Evolutionary conservation across 2,888 invertebrate species (phyloP), one percentile per base, ranked within the genome.

Genomic region (Metellina segmentata): DNA sequence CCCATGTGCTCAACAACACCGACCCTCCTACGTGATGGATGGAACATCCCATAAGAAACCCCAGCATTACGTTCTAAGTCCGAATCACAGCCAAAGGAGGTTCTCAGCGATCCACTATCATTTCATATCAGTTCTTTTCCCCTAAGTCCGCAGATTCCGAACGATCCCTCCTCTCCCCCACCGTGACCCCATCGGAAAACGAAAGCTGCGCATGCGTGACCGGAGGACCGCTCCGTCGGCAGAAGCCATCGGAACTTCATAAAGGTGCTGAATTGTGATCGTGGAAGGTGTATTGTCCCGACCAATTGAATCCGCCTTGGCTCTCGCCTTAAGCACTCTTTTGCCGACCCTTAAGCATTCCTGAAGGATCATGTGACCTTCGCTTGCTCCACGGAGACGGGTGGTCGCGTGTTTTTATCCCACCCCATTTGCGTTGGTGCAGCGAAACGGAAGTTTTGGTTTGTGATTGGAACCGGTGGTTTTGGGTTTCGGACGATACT

Each of bases 181-280:
- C 4, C 9, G 61, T 61, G 8, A 8, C 61, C 61, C 9, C 34
- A 34, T 34, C 11, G 34, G 77, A 19, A 19, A 51, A 9, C 77
- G n/a, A 16, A 34, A 34, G 19, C 0, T 20, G 61, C 79, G 79
- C 79, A 69, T 79, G 79, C n/a, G 61, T 61, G 5, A 61, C 5
- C 61, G 34, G 7, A 9, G 72, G 61, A 20, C 53, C n/a, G 61
- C 79, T 61, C 34, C 34, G 61, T 53, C 61, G 79, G 79, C 77
- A 77, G 77, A 51, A 79, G 20, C 53, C 79, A 79, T 34, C 79
- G 20, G 79, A 61, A 61, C 61, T 61, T 61, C 61, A 61, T 61
- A 61, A 61, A 61, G 61, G 61, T 61, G 61, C 13, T 61, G 61
- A 61, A 61, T 61, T 7, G 61, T 61, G 61, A 11, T 16, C 11